A percentile compares a stretch with the other conserved stretches of the same genome.
These are phyloP conservation scores for Neoseiulus cucumeris DNA, from an alignment of 1,140 invertebrate genomes.

Conservation along the genomic window DNA sequence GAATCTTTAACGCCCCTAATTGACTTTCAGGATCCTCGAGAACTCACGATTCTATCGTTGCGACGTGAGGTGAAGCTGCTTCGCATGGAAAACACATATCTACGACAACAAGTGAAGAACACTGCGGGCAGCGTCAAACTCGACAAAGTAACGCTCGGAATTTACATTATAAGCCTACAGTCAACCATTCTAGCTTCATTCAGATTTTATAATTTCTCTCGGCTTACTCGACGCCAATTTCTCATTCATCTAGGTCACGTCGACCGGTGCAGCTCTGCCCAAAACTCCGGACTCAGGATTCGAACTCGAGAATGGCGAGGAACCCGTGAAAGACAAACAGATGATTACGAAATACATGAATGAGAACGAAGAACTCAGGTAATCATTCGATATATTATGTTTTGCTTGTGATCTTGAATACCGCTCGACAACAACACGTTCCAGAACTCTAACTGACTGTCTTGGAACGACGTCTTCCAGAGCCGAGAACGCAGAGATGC, in stretches of 20 bases:
- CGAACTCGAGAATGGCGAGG: constrained; percentile 16
- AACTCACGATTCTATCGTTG: constrained; percentile 67
- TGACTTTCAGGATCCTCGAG: constrained; percentile 53
- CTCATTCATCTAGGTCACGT: neutral
- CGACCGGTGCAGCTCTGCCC: neutral
- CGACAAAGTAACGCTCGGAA: neutral
- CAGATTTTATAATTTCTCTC: neutral
- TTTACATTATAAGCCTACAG: too few relatives aligned
- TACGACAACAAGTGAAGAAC: constrained; percentile 40
- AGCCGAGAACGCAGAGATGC: constrained; percentile 65
- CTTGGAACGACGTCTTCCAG: constrained; percentile 15
- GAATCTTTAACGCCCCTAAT: too few relatives aligned
- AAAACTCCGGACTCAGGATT: constrained; percentile 9
- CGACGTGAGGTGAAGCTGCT: constrained; percentile 69
- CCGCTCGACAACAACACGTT: too few relatives aligned
- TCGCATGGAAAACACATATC: constrained; percentile 72
- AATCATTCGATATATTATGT: neutral
- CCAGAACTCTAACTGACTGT: too few relatives aligned
- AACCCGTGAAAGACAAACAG: constrained; percentile 24
- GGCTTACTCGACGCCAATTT: neutral
- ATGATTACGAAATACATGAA: constrained; percentile 36
- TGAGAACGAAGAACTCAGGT: constrained; percentile 64
- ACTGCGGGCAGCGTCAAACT: constrained; percentile 18
- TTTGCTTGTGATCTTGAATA: neutral
- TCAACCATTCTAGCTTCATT: neutral